Conservation (phyloP, 2,113 vertebrate genomes). For the Coryphaenoides rupestris region DNA sequence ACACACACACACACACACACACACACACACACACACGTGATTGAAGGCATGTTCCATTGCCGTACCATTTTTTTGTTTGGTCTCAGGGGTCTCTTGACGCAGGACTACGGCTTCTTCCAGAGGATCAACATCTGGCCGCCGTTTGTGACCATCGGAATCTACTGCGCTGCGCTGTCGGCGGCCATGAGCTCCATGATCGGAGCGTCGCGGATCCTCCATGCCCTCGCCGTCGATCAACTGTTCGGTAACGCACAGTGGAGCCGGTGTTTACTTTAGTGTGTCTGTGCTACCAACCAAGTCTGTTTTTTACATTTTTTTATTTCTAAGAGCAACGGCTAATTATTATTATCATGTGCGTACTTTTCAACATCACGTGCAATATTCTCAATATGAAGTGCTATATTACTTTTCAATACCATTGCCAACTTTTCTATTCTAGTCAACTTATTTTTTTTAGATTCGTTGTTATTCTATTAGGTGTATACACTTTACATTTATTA, state of each 20-base stretch:
- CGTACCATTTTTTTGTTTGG: not conserved
- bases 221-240: slow-evolving; percentile 83
- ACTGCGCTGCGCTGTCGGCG: slow-evolving; percentile 80
- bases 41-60: not conserved
- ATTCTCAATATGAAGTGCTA: too few relatives aligned
- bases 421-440: too few relatives aligned
- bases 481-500: too few relatives aligned
- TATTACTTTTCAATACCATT: too few relatives aligned
- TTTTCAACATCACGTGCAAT: too few relatives aligned
- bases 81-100: slow-evolving; percentile 75
- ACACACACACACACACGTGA: not conserved
- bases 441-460: too few relatives aligned
- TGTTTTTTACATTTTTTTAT: too few relatives aligned
- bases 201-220: slow-evolving; percentile 86
- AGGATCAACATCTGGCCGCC: slow-evolving; percentile 84
- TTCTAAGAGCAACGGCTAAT: too few relatives aligned
- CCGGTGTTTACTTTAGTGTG: not conserved
- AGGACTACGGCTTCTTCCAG: slow-evolving; percentile 85
- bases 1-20: too few relatives aligned
- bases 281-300: not conserved
- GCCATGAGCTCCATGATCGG: slow-evolving; percentile 89
- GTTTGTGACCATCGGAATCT: slow-evolving; percentile 82
- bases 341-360: too few relatives aligned
- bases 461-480: too few relatives aligned
- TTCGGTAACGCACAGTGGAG: slow-evolving; percentile 73